Conservation (phyloP, 2,113 vertebrate genomes). For the Galbula dea region DNA sequence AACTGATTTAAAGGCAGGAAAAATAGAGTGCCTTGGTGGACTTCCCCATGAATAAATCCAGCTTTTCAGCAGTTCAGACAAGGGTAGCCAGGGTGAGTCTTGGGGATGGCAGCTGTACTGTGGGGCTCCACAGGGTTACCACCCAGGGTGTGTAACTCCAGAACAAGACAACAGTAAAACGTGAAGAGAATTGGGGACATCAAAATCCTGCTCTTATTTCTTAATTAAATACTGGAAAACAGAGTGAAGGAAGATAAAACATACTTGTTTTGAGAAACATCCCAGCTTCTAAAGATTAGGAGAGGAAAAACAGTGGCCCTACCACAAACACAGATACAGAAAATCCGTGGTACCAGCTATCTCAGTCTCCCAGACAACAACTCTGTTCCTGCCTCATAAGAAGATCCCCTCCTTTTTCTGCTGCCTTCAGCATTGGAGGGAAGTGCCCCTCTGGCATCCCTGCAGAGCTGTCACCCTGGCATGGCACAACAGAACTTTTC, state of each 20-base stretch:
- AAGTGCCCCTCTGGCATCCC: background rate
- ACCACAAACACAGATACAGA: background rate
- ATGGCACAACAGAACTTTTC: background rate
- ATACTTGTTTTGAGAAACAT: background rate
- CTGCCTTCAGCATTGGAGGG: background rate
- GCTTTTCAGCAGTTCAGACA: background rate
- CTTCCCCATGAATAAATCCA: background rate
- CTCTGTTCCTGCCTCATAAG: background rate
- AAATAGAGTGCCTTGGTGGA: background rate
- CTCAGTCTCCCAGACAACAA: background rate
- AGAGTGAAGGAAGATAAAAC: background rate
- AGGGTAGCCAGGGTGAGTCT: background rate
- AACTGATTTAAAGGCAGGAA: background rate
- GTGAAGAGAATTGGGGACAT: background rate
- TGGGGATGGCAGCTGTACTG: background rate
- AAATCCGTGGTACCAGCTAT: background rate
- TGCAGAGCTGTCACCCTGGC: fast-evolving
- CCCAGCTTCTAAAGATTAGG: background rate
- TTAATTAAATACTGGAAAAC: background rate
- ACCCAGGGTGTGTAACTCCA: background rate
- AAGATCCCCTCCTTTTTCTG: background rate
- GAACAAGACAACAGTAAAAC: background rate
- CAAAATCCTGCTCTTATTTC: background rate
- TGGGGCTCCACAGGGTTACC: background rate
- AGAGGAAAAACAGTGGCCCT: background rate